Percentiles rank a stretch among this genome's conserved stretches.
Evolutionary conservation across 2,888 invertebrate species (phyloP).

Genomic region (Hemithea aestivaria): DNA sequence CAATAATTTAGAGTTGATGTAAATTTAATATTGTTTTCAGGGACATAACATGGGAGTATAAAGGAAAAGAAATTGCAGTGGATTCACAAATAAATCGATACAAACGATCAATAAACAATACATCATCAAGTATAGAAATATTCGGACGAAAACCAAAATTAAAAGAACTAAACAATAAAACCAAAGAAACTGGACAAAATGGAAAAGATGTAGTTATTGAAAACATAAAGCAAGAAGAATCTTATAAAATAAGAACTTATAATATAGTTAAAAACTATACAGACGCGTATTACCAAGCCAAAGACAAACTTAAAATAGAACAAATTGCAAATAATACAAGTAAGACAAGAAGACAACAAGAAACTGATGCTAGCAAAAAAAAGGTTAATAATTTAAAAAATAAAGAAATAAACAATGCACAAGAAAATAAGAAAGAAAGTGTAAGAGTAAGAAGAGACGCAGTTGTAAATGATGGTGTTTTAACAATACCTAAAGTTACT

Average conservation of each 20-base stretch:
- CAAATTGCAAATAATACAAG: no score
- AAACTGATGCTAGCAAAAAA: no score
- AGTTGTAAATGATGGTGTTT: constrained; percentile 67
- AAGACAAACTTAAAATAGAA: no score
- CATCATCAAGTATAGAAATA: constrained; percentile 60
- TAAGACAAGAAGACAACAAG: no score
- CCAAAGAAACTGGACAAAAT: background rate
- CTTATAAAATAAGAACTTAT: no score
- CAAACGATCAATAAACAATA: constrained; percentile 52
- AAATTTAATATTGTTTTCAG: constrained; percentile 38
- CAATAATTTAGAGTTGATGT: no score
- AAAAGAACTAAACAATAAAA: constrained; percentile 37
- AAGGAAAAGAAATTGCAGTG: constrained; percentile 64
- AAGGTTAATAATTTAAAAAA: no score
- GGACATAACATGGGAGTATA: constrained; percentile 73
- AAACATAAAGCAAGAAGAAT: no score
- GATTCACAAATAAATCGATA: constrained; percentile 55
- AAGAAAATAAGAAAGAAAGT: background rate
- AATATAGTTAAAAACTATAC: no score
- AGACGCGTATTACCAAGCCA: no score
- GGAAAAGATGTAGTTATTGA: background rate
- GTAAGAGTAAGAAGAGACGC: constrained; percentile 43
- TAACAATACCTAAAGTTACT: constrained; percentile 80
- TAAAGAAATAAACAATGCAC: background rate
- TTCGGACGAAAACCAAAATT: constrained; percentile 71